phyloP scores from a whole-genome alignment of 2,888 invertebrate species.

The Cryptus viduatorius region DNA sequence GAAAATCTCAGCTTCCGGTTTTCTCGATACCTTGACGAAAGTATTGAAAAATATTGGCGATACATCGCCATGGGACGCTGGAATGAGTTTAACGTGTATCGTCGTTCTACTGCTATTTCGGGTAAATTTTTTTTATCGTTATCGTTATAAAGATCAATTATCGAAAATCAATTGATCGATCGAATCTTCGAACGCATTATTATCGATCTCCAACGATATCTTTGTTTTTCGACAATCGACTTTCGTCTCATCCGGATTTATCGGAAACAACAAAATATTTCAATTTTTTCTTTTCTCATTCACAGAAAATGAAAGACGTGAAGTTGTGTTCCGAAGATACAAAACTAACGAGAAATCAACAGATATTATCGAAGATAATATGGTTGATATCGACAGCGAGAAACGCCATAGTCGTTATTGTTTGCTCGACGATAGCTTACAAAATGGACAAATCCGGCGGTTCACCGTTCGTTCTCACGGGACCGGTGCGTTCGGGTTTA shows the following conservation, averaged over 20 bases:
- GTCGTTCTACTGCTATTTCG: conserved; percentile 90
- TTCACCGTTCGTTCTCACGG: conserved; percentile 91
- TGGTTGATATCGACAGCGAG: conserved; percentile 94
- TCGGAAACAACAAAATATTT: too few relatives aligned
- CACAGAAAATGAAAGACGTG: conserved; percentile 91
- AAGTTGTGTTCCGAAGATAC: conserved; percentile 84
- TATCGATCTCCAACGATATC: neutral
- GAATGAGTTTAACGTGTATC: conserved; percentile 91
- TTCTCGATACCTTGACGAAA: conserved; percentile 91
- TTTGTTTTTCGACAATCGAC: too few relatives aligned
- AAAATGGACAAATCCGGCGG: conserved; percentile 85
- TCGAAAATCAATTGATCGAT: neutral
- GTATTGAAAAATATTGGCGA: conserved; percentile 90
- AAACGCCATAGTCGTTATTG: conserved; percentile 93
- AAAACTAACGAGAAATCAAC: conserved; percentile 84
- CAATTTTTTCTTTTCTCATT: conserved; percentile 62
- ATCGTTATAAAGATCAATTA: neutral
- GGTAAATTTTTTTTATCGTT: conserved; percentile 86
- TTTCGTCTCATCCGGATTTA: too few relatives aligned
- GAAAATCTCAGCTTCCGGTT: conserved; percentile 90
- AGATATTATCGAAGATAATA: conserved; percentile 87
- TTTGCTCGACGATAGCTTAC: conserved; percentile 90
- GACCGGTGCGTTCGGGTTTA: conserved; percentile 91
- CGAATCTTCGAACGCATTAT: neutral
- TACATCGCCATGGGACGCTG: conserved; percentile 89